These are phyloP conservation scores for Pararge aegeria DNA, from an alignment of 1,140 invertebrate species.

Conservation along the genomic window DNA sequence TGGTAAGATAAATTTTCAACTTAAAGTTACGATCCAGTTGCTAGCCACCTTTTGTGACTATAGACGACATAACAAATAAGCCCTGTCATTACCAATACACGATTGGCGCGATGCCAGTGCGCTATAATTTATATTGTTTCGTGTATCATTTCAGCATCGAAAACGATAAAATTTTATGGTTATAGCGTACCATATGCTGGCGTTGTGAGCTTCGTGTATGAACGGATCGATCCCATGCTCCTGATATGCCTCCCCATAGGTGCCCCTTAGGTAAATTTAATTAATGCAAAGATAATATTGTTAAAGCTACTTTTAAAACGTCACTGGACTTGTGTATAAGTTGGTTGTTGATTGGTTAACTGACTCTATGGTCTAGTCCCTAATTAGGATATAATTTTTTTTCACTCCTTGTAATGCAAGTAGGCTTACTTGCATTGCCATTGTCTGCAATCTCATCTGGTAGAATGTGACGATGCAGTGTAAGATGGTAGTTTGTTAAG, in stretches of 20 bases:
- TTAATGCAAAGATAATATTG: slow-evolving; percentile 12
- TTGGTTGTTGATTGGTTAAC: too few species aligned
- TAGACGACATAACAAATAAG: slow-evolving; percentile 52
- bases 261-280: slow-evolving; percentile 23
- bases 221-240: slow-evolving; percentile 19
- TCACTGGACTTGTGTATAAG: too few species aligned
- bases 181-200: slow-evolving; percentile 65
- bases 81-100: slow-evolving; percentile 51
- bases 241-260: slow-evolving; percentile 21
- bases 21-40: slow-evolving; percentile 51
- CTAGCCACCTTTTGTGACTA: slow-evolving; percentile 47
- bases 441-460: too few species aligned
- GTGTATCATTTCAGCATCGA: slow-evolving; percentile 55
- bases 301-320: neutral
- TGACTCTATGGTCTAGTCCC: too few species aligned
- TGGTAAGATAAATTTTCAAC: slow-evolving; percentile 40
- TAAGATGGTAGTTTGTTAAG: too few species aligned
- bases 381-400: too few species aligned
- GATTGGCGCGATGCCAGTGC: slow-evolving; percentile 49
- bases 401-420: too few species aligned
- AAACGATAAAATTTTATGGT: slow-evolving; percentile 56
- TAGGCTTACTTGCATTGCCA: too few species aligned
- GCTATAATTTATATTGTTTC: slow-evolving; percentile 67
- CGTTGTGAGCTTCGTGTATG: slow-evolving; percentile 42
- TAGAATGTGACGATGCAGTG: too few species aligned